These are phyloP conservation scores for Ceratina australensis DNA, from an alignment of 1,140 invertebrate genomes.

Conservation along the genomic window DNA sequence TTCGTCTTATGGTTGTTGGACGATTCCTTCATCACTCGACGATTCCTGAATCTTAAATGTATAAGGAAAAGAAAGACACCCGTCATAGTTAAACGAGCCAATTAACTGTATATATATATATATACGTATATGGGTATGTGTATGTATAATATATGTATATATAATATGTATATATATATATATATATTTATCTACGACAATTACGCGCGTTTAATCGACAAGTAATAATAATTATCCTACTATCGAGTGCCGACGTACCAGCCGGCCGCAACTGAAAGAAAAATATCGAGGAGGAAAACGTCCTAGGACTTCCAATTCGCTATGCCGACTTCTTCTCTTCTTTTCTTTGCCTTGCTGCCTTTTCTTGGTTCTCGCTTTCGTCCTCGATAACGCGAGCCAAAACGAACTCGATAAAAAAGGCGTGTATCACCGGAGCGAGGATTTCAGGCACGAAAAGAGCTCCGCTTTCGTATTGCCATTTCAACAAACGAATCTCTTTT, in stretches of 20 bases:
- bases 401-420: constrained; percentile 60
- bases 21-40: constrained; percentile 21
- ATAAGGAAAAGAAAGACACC: constrained; percentile 63
- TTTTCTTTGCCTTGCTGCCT: neutral
- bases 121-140: neutral
- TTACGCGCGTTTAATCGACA: constrained; percentile 44
- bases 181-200: constrained; percentile 33
- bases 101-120: constrained; percentile 6
- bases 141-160: neutral
- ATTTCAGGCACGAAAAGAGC: constrained; percentile 48
- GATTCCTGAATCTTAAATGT: constrained; percentile 45
- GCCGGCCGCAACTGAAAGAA: constrained; percentile 30
- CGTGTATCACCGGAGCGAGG: constrained; percentile 42
- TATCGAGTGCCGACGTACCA: constrained; percentile 2
- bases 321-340: neutral
- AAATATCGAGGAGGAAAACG: constrained; percentile 30
- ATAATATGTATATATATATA: too few species aligned
- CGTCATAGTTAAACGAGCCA: constrained; percentile 44
- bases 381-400: constrained; percentile 63
- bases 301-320: neutral
- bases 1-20: neutral
- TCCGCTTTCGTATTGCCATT: constrained; percentile 6
- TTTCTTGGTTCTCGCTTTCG: constrained; percentile 1
- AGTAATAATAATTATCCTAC: constrained; percentile 37
- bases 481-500: neutral